Conservation (phyloP, 2,113 vertebrate species). For the Lamprotornis superbus region DNA sequence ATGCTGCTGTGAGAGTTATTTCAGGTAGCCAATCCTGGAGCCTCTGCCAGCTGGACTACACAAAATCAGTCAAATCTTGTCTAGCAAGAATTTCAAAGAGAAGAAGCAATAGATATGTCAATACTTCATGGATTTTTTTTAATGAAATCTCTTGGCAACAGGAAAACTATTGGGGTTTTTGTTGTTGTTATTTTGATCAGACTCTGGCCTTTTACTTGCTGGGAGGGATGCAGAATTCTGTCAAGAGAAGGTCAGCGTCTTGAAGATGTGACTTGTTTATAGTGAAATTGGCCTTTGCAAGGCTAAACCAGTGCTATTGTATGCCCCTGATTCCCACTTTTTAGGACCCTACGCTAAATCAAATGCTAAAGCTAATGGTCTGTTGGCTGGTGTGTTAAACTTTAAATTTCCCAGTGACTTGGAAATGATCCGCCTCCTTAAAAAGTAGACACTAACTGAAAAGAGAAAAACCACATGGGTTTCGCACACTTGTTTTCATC, state of each 20-base stretch:
- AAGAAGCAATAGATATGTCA: constrained; percentile 6
- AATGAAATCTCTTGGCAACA: neutral
- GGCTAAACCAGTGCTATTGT: neutral
- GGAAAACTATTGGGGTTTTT: neutral
- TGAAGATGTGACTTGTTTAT: neutral
- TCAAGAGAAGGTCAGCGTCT: neutral
- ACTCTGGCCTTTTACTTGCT: constrained; percentile 17
- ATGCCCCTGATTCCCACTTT: neutral
- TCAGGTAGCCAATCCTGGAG: neutral
- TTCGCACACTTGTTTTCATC: neutral
- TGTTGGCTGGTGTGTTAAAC: neutral
- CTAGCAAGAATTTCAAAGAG: constrained; percentile 16
- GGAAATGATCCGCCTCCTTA: neutral
- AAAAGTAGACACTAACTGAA: neutral
- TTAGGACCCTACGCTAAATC: neutral
- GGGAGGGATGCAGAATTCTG: neutral
- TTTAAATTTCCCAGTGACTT: neutral
- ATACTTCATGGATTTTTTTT: constrained; percentile 14
- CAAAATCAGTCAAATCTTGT: neutral
- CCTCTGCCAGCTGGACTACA: neutral
- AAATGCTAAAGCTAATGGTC: neutral
- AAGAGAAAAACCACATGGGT: neutral
- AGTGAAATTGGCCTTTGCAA: neutral
- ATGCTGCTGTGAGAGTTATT: neutral
- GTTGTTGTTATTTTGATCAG: neutral